Evolutionary conservation across 2,888 invertebrate genomes (phyloP), one percentile per base, ranked within the genome.

Genomic region (Xanthorhoe designata): DNA sequence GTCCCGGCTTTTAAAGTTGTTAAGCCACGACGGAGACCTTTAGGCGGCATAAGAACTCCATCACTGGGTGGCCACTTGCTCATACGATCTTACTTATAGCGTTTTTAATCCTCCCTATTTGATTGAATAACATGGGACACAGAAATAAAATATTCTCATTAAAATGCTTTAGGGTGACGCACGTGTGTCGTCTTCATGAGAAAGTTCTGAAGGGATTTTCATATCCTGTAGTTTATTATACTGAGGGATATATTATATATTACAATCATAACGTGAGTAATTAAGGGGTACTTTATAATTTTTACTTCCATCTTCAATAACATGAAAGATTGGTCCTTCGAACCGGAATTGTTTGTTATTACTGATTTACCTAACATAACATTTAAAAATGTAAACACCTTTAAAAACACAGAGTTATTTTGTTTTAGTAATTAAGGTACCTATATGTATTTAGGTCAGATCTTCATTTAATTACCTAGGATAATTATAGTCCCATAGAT

Each of bases 101-200:
- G n/a, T n/a, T 42, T 42, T 42, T 42, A 42, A 13, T 42, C 13
- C 2, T 2, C 13, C 13, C 4, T 42, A 42, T 42, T 42, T 42
- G 38, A 13, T 42, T 13, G 38, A 38, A 13, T 9, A 42, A 42
- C 38, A 13, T 42, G 13, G 38, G 38, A 10, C 13, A 47, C 47
- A 17, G 15, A 17, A 42, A 47, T 47, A 47, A 47, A 47, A 47
- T 47, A 15, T 58, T 62, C 42, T 57, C 53, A 53, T 49, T 62
- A 50, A 13, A 17, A 47, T 57, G 49, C 47, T n/a, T 55, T 24
- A 45, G 50, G 49, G 49, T 58, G 50, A 35, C 47, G 18, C 67
- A 68, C 61, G 60, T 68, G 67, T 51, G 42, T 10, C 54, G 38
- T 58, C 45, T 52, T 57, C 58, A 68, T 68, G 67, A 47, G 67